These are phyloP conservation scores for Halictus ligatus DNA, from an alignment of 2,888 invertebrate genomes.

Conservation along the genomic window DNA sequence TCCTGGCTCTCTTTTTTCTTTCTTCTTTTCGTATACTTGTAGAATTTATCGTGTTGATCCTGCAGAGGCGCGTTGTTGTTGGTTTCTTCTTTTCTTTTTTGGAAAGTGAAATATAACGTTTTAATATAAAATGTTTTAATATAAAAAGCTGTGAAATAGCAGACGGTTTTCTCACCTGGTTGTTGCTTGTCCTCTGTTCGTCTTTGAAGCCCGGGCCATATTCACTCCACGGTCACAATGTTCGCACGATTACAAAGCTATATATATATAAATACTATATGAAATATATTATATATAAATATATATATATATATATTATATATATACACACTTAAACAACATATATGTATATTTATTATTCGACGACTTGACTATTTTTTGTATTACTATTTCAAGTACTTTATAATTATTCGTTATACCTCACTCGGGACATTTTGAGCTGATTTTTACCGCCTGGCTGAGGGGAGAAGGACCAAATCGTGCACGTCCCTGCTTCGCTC, in stretches of 20 bases:
- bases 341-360: slow-evolving; percentile 68
- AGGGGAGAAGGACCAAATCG: slow-evolving; percentile 70
- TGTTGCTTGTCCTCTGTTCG: not conserved
- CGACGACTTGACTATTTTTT: slow-evolving; percentile 72
- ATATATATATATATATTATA: slow-evolving; percentile 34
- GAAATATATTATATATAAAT: slow-evolving; percentile 40
- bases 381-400: slow-evolving; percentile 70
- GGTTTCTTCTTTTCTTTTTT: not conserved
- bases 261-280: slow-evolving; percentile 56
- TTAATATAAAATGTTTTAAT: too few relatives aligned
- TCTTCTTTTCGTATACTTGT: not conserved
- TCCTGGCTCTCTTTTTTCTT: slow-evolving; percentile 19
- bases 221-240: slow-evolving; percentile 71
- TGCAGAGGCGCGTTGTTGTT: not conserved
- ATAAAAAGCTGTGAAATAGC: not conserved
- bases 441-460: slow-evolving; percentile 80
- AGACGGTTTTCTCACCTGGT: not conserved
- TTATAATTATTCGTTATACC: slow-evolving; percentile 72
- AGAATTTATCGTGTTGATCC: not conserved
- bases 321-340: slow-evolving; percentile 32
- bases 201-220: slow-evolving; percentile 61
- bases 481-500: not conserved
- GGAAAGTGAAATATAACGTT: too few relatives aligned
- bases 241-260: slow-evolving; percentile 68
- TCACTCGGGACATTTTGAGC: slow-evolving; percentile 78